A percentile compares a stretch with the other conserved stretches of the same genome.
These are phyloP conservation scores for Gobionotothen gibberifrons DNA, from an alignment of 2,797 vertebrate species.

Conservation along the genomic window DNA sequence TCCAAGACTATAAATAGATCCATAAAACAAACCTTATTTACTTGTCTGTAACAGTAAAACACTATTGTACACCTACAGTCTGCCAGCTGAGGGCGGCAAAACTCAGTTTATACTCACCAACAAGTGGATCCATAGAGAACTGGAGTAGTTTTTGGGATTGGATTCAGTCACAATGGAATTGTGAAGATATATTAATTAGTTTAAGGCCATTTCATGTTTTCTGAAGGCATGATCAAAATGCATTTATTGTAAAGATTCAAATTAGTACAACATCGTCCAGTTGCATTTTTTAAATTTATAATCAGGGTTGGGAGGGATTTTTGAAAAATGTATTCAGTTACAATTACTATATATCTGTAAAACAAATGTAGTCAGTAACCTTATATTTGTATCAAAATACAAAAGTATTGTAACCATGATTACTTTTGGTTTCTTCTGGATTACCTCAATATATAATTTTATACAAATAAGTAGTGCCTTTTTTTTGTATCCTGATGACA, in stretches of 20 bases:
- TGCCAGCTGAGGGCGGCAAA: constrained; percentile 60
- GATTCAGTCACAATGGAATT: background rate
- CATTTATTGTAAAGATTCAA: background rate
- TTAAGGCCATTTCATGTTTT: background rate
- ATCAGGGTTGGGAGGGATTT: too few species aligned
- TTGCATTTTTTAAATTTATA: too few species aligned
- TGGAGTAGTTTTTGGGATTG: background rate
- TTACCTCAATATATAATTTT: too few species aligned
- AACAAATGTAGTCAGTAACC: too few species aligned
- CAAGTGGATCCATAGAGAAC: background rate
- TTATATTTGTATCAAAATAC: too few species aligned
- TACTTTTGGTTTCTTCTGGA: too few species aligned
- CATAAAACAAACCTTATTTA: background rate
- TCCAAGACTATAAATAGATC: background rate
- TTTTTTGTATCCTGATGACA: too few species aligned
- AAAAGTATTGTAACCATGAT: too few species aligned
- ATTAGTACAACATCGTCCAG: too few species aligned
- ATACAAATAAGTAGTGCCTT: too few species aligned
- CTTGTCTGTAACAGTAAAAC: accelerated
- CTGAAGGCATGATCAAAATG: background rate
- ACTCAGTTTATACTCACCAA: background rate
- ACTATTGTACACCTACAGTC: background rate
- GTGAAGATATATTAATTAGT: background rate
- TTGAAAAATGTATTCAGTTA: too few species aligned
- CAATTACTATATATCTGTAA: too few species aligned